Evolutionary conservation across 2,113 vertebrate species (phyloP).

Genomic region (Himantopus leucocephalus): DNA sequence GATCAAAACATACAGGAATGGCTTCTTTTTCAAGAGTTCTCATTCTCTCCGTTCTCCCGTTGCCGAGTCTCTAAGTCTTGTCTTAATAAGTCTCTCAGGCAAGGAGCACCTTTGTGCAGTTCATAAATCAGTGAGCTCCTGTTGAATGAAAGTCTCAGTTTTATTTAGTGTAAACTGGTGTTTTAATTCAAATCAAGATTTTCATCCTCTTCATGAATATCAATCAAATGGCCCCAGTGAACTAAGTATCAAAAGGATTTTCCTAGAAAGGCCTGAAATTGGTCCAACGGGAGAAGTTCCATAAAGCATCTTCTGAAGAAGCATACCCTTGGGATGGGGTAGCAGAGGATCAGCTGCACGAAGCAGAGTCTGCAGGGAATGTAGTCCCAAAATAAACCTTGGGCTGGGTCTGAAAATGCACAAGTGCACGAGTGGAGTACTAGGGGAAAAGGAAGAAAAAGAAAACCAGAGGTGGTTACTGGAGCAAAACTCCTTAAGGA

Average conservation of each 20-base stretch:
- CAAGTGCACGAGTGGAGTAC: not conserved
- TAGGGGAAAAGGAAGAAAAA: not conserved
- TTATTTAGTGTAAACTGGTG: not conserved
- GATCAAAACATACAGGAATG: not conserved
- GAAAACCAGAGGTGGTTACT: not conserved
- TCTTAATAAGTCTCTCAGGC: not conserved
- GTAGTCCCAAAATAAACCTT: not conserved
- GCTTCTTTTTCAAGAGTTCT: not conserved
- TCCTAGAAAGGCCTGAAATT: not conserved
- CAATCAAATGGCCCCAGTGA: not conserved
- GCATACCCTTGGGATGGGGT: not conserved
- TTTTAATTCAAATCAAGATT: not conserved
- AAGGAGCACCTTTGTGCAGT: not conserved
- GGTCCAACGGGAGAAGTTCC: not conserved
- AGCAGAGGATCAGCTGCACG: not conserved
- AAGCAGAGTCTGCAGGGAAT: not conserved
- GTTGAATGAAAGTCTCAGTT: not conserved
- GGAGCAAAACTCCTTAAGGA: constrained; percentile 14
- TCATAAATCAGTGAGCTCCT: not conserved
- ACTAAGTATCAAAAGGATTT: not conserved
- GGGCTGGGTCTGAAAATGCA: not conserved
- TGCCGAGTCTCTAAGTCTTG: not conserved
- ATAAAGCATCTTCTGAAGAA: not conserved
- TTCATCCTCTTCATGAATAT: not conserved
- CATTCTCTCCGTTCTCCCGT: not conserved